Evolutionary conservation across 1,140 invertebrate species (phyloP), one percentile per base, ranked within the genome.

Genomic region (Planococcus citri): DNA sequence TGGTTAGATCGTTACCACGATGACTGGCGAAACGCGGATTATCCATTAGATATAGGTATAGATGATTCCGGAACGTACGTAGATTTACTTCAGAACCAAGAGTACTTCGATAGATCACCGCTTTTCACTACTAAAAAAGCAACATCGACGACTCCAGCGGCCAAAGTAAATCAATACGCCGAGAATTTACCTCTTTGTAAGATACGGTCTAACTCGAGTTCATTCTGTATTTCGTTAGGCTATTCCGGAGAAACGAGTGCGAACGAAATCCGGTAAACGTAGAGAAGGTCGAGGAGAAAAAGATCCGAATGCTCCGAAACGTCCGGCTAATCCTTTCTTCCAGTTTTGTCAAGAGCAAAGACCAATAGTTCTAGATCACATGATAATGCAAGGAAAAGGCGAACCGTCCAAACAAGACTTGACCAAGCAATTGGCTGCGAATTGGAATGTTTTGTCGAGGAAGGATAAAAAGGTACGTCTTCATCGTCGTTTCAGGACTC

Each of bases 291-390:
- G 82, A 74, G 75, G 75, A n/a, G 83, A 84, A 76, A 81, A 79
- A 75, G 88, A 89, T 81, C 87, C 87, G 1, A 88, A 88, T 79
- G 87, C 87, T 37, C 87, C 88, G 4, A 90, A 90, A 75, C 82
- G 88, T 72, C 87, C 87, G 0, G 87, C 86, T 37, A 89, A 89
- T 83, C 87, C 88, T 68, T 89, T 89, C 77, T 89, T 90, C 73
- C 87, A 89, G 78, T 90, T 89, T 78, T 89, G 87, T 74, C 87
- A 89, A 78, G 87, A 89, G 74, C 87, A 89, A 77, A 80, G 87
- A 72, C 86, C 80, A 37, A 77, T 87, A 27, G 81, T 89, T n/a
- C 84, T 88, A 25, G 87, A 74, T 77, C 84, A 73, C 75, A 76
- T 75, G 57, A 73, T 79, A 60, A 79, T 76, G 71, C 82, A 84